Evolutionary conservation across 2,113 vertebrate species (phyloP).

Genomic region (Gasterosteus nipponicus): DNA sequence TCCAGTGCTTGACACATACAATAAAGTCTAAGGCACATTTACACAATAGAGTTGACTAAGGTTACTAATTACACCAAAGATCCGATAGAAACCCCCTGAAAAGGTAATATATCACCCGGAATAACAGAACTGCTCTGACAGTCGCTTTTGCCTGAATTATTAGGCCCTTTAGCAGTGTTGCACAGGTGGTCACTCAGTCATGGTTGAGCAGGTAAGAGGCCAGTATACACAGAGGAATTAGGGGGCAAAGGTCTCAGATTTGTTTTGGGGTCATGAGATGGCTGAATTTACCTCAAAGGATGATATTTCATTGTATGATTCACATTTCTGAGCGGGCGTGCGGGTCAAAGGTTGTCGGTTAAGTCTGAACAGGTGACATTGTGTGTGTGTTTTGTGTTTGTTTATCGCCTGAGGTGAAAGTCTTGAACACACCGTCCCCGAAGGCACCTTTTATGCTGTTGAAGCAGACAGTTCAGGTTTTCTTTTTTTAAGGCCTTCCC

Average conservation of each 20-base stretch:
- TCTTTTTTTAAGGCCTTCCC: slow-evolving; percentile 31
- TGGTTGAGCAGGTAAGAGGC: slow-evolving; percentile 14
- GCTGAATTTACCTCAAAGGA: slow-evolving; percentile 40
- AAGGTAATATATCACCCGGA: slow-evolving; percentile 34
- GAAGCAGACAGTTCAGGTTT: slow-evolving; percentile 7
- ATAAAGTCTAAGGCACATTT: slow-evolving; percentile 30
- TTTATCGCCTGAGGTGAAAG: slow-evolving; percentile 30
- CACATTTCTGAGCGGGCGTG: not conserved
- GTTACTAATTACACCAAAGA: slow-evolving; percentile 44
- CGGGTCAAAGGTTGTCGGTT: not conserved
- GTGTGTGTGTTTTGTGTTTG: slow-evolving; percentile 35
- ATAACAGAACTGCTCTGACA: slow-evolving; percentile 44
- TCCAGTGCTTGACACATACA: slow-evolving; percentile 26
- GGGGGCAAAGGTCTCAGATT: slow-evolving; percentile 5
- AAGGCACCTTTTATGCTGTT: slow-evolving; percentile 24
- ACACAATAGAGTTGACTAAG: slow-evolving; percentile 28
- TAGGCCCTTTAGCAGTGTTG: slow-evolving; percentile 4
- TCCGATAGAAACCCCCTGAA: slow-evolving; percentile 24
- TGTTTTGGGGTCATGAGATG: slow-evolving; percentile 15
- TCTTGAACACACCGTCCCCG: slow-evolving; percentile 8
- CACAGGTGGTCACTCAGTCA: slow-evolving; percentile 26
- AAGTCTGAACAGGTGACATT: slow-evolving; percentile 4
- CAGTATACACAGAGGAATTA: not conserved
- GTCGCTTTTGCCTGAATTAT: slow-evolving; percentile 36
- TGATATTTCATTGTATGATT: slow-evolving; percentile 11